Conservation (phyloP, 2,797 vertebrate species). For the Otus scops region DNA sequence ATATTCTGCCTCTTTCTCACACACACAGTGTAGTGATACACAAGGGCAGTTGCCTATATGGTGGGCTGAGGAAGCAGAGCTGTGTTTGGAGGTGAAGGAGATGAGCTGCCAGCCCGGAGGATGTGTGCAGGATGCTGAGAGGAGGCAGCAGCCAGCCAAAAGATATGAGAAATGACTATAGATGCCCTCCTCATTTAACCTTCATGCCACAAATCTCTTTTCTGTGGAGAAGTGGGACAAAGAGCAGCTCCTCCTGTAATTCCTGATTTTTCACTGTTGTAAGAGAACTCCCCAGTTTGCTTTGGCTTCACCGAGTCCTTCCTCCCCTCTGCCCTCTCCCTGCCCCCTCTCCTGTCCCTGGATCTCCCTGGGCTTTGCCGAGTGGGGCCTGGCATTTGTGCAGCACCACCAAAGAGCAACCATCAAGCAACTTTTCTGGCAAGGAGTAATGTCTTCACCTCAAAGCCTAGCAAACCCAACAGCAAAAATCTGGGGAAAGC, state of each 20-base stretch:
- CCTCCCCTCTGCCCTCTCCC: not conserved
- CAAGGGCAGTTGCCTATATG: not conserved
- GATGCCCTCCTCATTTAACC: slow-evolving; percentile 17
- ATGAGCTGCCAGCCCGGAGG: not conserved
- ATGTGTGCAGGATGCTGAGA: not conserved
- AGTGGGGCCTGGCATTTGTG: not conserved
- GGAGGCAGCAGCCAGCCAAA: not conserved
- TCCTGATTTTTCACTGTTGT: not conserved
- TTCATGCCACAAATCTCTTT: not conserved
- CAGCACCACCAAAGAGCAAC: not conserved
- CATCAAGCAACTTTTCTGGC: not conserved
- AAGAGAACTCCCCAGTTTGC: not conserved
- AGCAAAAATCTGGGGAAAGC: not conserved
- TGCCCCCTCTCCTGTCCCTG: not conserved
- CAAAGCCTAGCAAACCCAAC: not conserved
- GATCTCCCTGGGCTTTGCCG: not conserved
- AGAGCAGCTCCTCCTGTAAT: not conserved
- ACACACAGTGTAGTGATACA: not conserved
- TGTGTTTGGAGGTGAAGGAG: not conserved
- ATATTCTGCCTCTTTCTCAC: not conserved
- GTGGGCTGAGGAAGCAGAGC: not conserved
- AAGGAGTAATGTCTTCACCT: not conserved
- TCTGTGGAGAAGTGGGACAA: not conserved
- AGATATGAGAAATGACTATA: not conserved
- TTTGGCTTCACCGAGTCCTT: not conserved